These are phyloP conservation scores for Platyscapa corneri DNA, from an alignment of 1,140 invertebrate genomes.

Conservation along the genomic window DNA sequence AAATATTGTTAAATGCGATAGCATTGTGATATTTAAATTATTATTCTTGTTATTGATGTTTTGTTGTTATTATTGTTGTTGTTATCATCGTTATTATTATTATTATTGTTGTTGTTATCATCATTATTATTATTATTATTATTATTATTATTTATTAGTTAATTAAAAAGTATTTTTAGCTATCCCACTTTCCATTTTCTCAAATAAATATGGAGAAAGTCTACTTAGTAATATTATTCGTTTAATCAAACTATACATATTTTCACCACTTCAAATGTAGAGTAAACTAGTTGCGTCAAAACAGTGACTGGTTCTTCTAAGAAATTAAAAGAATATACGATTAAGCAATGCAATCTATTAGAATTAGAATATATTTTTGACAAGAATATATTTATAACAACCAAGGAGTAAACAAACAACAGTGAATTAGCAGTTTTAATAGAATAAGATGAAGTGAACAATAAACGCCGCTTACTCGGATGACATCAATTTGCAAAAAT, in stretches of 20 bases:
- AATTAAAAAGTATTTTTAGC: not conserved
- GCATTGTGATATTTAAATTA: too few relatives aligned
- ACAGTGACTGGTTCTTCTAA: not conserved
- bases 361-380: not conserved
- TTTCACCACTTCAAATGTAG: not conserved
- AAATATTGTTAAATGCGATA: too few relatives aligned
- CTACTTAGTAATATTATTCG: not conserved
- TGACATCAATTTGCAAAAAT: conserved; percentile 4
- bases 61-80: too few relatives aligned
- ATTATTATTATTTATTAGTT: not conserved
- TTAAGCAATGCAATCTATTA: not conserved
- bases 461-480: not conserved
- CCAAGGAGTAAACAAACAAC: not conserved
- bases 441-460: not conserved
- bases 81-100: too few relatives aligned
- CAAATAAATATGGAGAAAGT: not conserved
- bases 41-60: too few relatives aligned
- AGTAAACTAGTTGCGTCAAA: not conserved
- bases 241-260: not conserved
- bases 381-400: not conserved
- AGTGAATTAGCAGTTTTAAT: not conserved
- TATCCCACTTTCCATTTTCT: not conserved
- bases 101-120: too few relatives aligned
- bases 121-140: too few relatives aligned
- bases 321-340: not conserved